Evolutionary conservation across 1,140 invertebrate genomes (phyloP), one percentile per base, ranked within the genome.

Genomic region (Anadara kagoshimensis): DNA sequence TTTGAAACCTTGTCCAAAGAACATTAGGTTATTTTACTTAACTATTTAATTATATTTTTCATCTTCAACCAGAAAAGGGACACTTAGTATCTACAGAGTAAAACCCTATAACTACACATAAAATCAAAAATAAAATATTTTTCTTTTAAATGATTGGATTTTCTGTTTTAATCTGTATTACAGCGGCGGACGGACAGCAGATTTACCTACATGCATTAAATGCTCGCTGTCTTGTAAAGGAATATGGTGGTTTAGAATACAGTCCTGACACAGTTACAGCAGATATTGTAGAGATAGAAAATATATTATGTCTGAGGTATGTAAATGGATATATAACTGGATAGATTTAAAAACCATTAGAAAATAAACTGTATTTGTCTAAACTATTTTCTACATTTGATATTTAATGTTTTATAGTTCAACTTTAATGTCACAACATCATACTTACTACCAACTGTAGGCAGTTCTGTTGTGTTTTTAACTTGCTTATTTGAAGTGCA

Each of bases 171-270:
- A 7, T 49, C 18, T 59, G 4, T 4, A 16, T 79, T 75, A 64
- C 83, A 88, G 89, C 89, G 54, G 81, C 74, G 45, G 96, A 97
- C 90, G 97, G 97, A 0, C 96, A 98, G 87, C 94, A 97, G 85
- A 93, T 98, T 36, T 99, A 96, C 88, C 88, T 99, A 57, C 95
- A 98, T 90, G 93, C 95, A 5, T 87, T 99, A 76, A 98, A 99
- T 89, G 93, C 95, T 3, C 93, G 94, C 62, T 97, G 98, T 93
- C 87, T 99, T 74, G 94, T 95, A 83, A 92, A 93, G 56, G 93
- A 95, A 57, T 98, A 96, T 90, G 95, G 95, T 20, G 92, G 91
- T 56, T 91, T 98, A 57, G 93, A 95, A 71, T 89, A 93, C 53
- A 94, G 94, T 71, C 97, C 97, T 0, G 87, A 90, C 5, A 83